These are phyloP conservation scores for Euphydryas editha DNA, from an alignment of 2,888 invertebrate genomes.

Conservation along the genomic window DNA sequence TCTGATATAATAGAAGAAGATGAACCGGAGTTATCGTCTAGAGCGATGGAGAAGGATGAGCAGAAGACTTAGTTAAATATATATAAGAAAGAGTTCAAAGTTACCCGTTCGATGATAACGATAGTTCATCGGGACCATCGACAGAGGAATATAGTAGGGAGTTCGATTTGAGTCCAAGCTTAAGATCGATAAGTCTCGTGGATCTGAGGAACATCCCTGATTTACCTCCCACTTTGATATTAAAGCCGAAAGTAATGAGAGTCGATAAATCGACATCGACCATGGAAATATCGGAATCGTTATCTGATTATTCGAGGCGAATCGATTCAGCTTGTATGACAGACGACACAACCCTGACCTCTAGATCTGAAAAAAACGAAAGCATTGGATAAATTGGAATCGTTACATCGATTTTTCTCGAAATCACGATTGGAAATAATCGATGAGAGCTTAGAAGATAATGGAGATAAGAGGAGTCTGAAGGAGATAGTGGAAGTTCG, in stretches of 20 bases:
- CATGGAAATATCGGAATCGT: slow-evolving; percentile 70
- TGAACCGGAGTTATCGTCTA: slow-evolving; percentile 70
- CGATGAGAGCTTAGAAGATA: slow-evolving; percentile 72
- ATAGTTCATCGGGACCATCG: slow-evolving; percentile 53
- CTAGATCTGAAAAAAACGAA: slow-evolving; percentile 65
- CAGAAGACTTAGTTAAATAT: slow-evolving; percentile 65
- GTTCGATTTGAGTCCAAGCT: slow-evolving; percentile 64
- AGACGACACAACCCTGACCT: slow-evolving; percentile 66
- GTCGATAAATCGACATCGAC: slow-evolving; percentile 77
- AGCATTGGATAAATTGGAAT: slow-evolving; percentile 74
- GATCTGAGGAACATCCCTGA: slow-evolving; percentile 76
- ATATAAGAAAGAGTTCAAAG: slow-evolving; percentile 65
- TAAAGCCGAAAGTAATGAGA: slow-evolving; percentile 69
- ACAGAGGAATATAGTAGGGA: slow-evolving; percentile 59
- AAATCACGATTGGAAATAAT: slow-evolving; percentile 77
- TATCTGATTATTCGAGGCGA: slow-evolving; percentile 65
- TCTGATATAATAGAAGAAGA: slow-evolving; percentile 79
- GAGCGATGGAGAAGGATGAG: slow-evolving; percentile 59
- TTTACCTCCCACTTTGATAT: slow-evolving; percentile 71
- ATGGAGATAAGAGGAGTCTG: slow-evolving; percentile 56
- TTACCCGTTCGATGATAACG: slow-evolving; percentile 49
- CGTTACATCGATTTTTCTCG: slow-evolving; percentile 73
- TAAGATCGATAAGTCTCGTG: slow-evolving; percentile 73
- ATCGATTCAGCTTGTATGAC: slow-evolving; percentile 73
- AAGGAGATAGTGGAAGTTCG: slow-evolving; percentile 40